Evolutionary conservation across 2,888 invertebrate genomes (phyloP).

Genomic region (Silvanus unidentatus): DNA sequence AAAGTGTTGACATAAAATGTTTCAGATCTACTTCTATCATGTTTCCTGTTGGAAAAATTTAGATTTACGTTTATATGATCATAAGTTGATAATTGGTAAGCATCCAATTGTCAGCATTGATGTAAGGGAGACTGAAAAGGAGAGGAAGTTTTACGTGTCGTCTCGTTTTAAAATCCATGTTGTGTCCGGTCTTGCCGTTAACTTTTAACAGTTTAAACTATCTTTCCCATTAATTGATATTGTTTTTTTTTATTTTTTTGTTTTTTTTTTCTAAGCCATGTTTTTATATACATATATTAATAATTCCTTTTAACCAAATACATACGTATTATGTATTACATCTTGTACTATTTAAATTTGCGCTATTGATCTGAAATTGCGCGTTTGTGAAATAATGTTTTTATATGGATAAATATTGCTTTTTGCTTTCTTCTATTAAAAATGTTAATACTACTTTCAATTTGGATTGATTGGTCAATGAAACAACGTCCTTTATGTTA

Average conservation of each 20-base stretch:
- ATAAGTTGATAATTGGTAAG: conserved; percentile 37
- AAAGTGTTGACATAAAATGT: neutral
- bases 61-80: conserved; percentile 37
- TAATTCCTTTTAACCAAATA: too few species aligned
- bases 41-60: conserved; percentile 43
- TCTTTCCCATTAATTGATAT: neutral
- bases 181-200: conserved; percentile 27
- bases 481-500: neutral
- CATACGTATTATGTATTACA: too few species aligned
- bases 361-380: too few species aligned
- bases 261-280: too few species aligned
- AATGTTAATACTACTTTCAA: too few species aligned
- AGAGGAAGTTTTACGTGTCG: conserved; percentile 39
- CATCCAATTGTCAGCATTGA: conserved; percentile 42
- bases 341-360: too few species aligned
- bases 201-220: neutral
- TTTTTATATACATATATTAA: too few species aligned
- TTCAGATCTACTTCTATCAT: conserved; percentile 41
- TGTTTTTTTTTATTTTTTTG: too few species aligned
- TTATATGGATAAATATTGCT: too few species aligned
- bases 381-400: too few species aligned
- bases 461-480: too few species aligned
- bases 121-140: conserved; percentile 34
- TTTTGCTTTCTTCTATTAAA: too few species aligned
- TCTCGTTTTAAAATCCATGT: conserved; percentile 40